A percentile compares a stretch with the other conserved stretches of the same genome.
These are phyloP conservation scores for Stegodyphus mimosarum DNA, from an alignment of 1,140 invertebrate genomes.

Conservation along the genomic window DNA sequence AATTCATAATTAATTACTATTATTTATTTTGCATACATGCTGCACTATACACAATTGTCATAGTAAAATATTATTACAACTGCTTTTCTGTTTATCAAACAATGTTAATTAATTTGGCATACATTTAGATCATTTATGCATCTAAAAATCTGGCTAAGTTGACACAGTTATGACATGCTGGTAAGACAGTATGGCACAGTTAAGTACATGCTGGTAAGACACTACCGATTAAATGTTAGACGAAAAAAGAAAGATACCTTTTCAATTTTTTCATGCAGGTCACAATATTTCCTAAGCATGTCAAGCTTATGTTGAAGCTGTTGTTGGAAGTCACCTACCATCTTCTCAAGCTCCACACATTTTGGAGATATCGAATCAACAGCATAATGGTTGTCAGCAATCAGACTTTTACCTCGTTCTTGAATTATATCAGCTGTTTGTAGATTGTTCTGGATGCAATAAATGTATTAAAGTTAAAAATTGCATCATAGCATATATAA, in stretches of 20 bases:
- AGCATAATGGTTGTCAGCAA: slow-evolving; percentile 80
- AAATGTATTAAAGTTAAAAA: too few species aligned
- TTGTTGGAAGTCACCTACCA: slow-evolving; percentile 76
- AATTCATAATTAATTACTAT: too few species aligned
- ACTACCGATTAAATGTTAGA: slow-evolving; percentile 17
- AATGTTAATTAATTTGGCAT: too few species aligned
- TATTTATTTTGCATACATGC: too few species aligned
- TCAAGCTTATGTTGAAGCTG: slow-evolving; percentile 79
- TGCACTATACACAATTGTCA: too few species aligned
- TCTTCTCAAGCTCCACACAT: slow-evolving; percentile 87
- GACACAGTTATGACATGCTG: too few species aligned
- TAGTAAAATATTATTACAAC: too few species aligned
- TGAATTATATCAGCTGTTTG: slow-evolving; percentile 82
- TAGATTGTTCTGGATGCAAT: too few species aligned
- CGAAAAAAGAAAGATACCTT: slow-evolving; percentile 75
- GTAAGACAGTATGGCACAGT: background rate
- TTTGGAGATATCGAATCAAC: slow-evolving; percentile 90
- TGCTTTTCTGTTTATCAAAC: too few species aligned
- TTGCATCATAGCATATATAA: too few species aligned
- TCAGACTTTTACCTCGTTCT: slow-evolving; percentile 77
- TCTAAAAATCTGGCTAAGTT: too few species aligned
- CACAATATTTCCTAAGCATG: slow-evolving; percentile 83
- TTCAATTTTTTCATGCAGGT: slow-evolving; percentile 91
- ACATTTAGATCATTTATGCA: too few species aligned
- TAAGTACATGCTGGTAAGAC: background rate